Conservation (phyloP, 2,113 vertebrate species). For the Chiloscyllium plagiosum region DNA sequence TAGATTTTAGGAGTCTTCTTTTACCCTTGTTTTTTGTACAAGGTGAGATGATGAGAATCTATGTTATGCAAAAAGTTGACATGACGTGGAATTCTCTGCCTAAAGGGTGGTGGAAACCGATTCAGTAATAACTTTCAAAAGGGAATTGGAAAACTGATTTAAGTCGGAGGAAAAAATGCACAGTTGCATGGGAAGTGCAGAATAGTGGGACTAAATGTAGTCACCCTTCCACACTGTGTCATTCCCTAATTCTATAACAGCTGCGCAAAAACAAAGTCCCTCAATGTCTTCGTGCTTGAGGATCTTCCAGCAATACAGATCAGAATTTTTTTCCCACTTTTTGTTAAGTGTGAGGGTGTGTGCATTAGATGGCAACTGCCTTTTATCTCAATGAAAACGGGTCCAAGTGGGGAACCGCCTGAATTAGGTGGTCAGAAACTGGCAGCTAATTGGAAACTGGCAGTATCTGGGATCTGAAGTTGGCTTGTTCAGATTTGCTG, state of each 20-base stretch:
- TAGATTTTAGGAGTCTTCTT: neutral
- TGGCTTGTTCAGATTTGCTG: too few relatives aligned
- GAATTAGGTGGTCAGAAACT: too few relatives aligned
- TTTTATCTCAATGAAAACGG: too few relatives aligned
- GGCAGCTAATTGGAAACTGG: too few relatives aligned
- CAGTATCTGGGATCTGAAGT: too few relatives aligned
- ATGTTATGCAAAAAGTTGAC: neutral
- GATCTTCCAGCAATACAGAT: neutral
- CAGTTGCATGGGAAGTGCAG: neutral
- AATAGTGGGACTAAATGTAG: too few relatives aligned
- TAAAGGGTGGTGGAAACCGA: neutral
- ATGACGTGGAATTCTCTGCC: neutral
- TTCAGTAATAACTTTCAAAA: neutral
- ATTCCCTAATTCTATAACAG: neutral
- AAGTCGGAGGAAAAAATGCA: neutral
- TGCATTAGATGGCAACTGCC: too few relatives aligned
- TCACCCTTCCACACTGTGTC: neutral
- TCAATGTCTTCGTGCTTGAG: neutral
- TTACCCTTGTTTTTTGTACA: neutral
- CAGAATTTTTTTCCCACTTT: too few relatives aligned
- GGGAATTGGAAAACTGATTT: neutral
- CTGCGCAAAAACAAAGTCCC: neutral
- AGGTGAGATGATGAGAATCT: neutral
- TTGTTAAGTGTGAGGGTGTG: too few relatives aligned
- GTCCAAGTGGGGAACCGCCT: too few relatives aligned